Base-by-base conservation (phyloP, 2,888 invertebrate genomes). In the Apodemia hepburni region DNA sequence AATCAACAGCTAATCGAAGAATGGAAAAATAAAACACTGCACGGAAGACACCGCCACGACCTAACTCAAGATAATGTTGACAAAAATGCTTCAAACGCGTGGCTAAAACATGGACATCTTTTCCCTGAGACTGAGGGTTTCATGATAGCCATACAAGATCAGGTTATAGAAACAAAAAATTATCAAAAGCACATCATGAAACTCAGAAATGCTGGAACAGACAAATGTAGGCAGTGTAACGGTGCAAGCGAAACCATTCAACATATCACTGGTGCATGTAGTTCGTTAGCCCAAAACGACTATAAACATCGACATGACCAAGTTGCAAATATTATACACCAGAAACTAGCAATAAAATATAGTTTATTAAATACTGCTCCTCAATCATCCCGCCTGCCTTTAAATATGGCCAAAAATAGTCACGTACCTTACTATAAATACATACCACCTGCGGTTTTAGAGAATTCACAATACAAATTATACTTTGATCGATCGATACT, bases 371-470 rank as follows among this genome's bases (percentile, higher is more conserved):
- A 3, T 33, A 33, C 3, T 33, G 6, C 4, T 5, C 6, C 33
- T 33, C 33, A 33, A 5, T 6, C 33, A 33, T 6, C 33, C 3
- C 33, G 6, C 3, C 6, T 33, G 4, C 3, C 6, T 6, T 33
- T 6, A 33, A n/a, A n/a, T n/a, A n/a, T n/a, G n/a, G n/a, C n/a
- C n/a, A n/a, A n/a, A n/a, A n/a, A n/a, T 33, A 4, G 9, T 15
- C 42, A 12, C 9, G 6, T 42, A 42, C 42, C 42, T 42, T 42
- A 68, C 59, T 66, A 66, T 42, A 65, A 66, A 64, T 68, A 68
- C 42, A 61, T 7, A 6, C 64, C 64, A 9, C 12, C 62, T 18
- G 57, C 18, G 9, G 49, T 66, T 11, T n/a, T 64, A 17, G 65
- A 66, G 45, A 64, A 59, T n/a, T 38, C 3, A 2, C 49, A 17